phyloP scores from a whole-genome alignment of 2,113 vertebrate genomes.

The Labrus mixtus region DNA sequence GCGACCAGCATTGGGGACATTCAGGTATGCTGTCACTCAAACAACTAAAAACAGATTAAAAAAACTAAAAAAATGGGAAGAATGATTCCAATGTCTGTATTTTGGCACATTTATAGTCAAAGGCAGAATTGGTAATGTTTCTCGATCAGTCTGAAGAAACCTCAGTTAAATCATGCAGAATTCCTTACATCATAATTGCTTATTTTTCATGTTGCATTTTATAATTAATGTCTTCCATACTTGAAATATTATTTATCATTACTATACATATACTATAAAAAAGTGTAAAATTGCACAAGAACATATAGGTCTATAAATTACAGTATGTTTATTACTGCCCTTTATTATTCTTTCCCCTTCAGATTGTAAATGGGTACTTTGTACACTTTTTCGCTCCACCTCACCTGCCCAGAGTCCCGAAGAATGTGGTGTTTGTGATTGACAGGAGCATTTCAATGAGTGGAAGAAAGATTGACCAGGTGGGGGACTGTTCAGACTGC shows the following conservation, averaged over 20 bases:
- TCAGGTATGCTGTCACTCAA: slow-evolving; percentile 81
- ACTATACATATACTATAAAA: no score
- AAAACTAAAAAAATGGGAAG: neutral
- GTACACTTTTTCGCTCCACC: slow-evolving; percentile 85
- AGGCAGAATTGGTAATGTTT: no score
- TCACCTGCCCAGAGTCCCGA: slow-evolving; percentile 72
- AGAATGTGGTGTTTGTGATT: slow-evolving; percentile 85
- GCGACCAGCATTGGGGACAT: slow-evolving; percentile 83
- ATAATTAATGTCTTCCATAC: no score
- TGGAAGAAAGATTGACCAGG: slow-evolving; percentile 76
- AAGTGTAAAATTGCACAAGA: neutral
- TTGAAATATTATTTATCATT: no score
- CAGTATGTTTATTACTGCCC: neutral
- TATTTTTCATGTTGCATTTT: no score
- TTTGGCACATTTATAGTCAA: no score
- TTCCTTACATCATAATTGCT: no score
- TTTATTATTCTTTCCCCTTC: slow-evolving; percentile 12
- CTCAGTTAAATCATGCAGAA: no score
- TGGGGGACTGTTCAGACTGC: slow-evolving; percentile 24
- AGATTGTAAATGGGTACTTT: slow-evolving; percentile 86
- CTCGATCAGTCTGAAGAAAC: no score
- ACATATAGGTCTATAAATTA: neutral
- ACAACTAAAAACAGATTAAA: neutral
- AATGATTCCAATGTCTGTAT: no score
- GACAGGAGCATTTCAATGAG: slow-evolving; percentile 81